Evolutionary conservation across 2,888 invertebrate species (phyloP).

Genomic region (Acronicta aceris): DNA sequence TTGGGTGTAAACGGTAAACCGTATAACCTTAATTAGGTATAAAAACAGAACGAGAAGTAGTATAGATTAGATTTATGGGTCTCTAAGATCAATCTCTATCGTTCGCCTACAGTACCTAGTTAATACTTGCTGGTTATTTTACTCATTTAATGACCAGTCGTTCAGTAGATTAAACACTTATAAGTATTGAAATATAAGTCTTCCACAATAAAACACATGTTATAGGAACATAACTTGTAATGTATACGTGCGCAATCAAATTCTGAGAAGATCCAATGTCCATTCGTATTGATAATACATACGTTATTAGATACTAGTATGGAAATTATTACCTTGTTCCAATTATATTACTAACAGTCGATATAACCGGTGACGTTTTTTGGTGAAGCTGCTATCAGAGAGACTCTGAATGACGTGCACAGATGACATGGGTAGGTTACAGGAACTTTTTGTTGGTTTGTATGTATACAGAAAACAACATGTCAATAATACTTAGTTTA

Average conservation of each 20-base stretch:
- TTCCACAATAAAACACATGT: conserved; percentile 28
- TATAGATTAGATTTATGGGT: conserved; percentile 3
- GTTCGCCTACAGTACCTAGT: neutral
- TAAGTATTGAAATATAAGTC: conserved; percentile 41
- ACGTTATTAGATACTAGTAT: conserved; percentile 65
- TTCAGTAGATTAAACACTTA: conserved; percentile 3
- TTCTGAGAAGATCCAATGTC: conserved; percentile 65
- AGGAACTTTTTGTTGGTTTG: conserved; percentile 21
- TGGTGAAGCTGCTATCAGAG: conserved; percentile 56
- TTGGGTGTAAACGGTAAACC: conserved; percentile 10
- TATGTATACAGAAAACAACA: conserved; percentile 28
- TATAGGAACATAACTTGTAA: conserved; percentile 39
- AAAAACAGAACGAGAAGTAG: neutral
- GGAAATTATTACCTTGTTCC: conserved; percentile 77
- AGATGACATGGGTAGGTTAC: conserved; percentile 8
- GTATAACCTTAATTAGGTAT: neutral
- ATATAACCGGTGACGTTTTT: conserved; percentile 65
- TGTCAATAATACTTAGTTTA: conserved; percentile 43
- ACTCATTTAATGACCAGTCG: too few relatives aligned
- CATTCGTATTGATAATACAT: conserved; percentile 63
- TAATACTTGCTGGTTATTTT: neutral
- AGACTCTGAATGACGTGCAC: conserved; percentile 45
- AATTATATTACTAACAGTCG: conserved; percentile 66
- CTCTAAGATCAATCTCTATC: neutral
- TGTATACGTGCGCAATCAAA: conserved; percentile 49